Evolutionary conservation across 2,113 vertebrate species (phyloP), one percentile per base, ranked within the genome.

Genomic region (Erpornis zantholeuca): DNA sequence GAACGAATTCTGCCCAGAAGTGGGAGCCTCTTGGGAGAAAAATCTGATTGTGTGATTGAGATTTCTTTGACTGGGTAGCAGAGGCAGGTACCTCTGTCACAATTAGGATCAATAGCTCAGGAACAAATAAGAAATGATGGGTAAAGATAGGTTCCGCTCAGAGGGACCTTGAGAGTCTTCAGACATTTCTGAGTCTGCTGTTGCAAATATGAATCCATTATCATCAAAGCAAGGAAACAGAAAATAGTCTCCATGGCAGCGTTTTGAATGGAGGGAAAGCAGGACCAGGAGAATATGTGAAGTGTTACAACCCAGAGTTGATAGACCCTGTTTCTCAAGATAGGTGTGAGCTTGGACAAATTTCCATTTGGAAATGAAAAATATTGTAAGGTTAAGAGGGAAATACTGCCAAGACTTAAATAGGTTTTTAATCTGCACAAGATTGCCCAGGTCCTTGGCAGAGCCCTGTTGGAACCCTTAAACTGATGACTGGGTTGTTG

Each of bases 121-220:
- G 78, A 83, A 70, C 45, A 80, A 94, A 77, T 89, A 61, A 77
- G 76, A 93, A 93, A 78, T 70, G 12, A 60, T 64, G 40, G 22
- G 17, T 79, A 93, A 91, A 69, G 84, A 54, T 70, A 63, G 10
- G 29, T 75, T 83, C 33, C 16, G 19, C 47, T 93, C 25, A 12
- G 63, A 85, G 56, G 35, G 29, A 80, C 85, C 59, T 90, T 94
- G 93, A 76, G 50, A 73, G 54, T 77, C 76, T 94, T 92, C 70
- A 56, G 65, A 40, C 40, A 45, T 87, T 96, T 91, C 69, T 24
- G 56, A 56, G 29, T 90, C 56, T 93, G 42, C 54, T 77, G 50
- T 75, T 90, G 60, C 60, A 90, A 88, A 90, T 90, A 71, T 18
- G 14, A 90, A 94, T 88, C 60, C 18, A 56, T 94, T 93, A 53